Base-by-base conservation (phyloP, 2,888 invertebrate genomes). In the Acanthopleura granulata region DNA sequence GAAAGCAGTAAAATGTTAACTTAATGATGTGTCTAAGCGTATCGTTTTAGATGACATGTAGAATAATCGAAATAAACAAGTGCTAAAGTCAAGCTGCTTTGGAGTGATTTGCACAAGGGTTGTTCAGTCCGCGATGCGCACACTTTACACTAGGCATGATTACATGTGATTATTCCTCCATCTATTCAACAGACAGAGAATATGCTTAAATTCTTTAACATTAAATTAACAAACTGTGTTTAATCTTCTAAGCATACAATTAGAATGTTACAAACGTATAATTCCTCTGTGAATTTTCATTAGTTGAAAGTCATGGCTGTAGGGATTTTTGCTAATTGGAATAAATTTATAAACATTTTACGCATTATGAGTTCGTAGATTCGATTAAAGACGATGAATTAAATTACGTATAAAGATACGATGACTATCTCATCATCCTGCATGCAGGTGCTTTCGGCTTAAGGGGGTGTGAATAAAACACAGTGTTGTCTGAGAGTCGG, bases 321-420 rank as follows among this genome's bases (percentile, higher is more conserved):
- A 22, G 22, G 57, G n/a, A 57, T 57, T 57, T 57, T 12, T 12
- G 57, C 57, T 57, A 57, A 6, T 57, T 57, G 57, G n/a, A 57
- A 18, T 18, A n/a, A 57, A 22, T 57, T 57, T 16, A 66, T 27
- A 66, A 27, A 22, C 29, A 27, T 22, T 6, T 66, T 27, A 22
- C 66, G 66, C 66, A 16, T 66, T 27, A 27, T 6, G 66, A 27
- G 4, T 27, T 66, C 25, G 15, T 27, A 66, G 25, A 66, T 66
- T 66, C 66, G 66, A 66, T 66, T 66, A 27, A 66, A 27, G 25
- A 25, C 1, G 22, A 27, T 27, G 66, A 27, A 66, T 66, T 66
- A 66, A 66, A 66, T 66, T 66, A 66, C 27, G 29, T 66, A 40
- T 40, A 40, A 40, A 40, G 40, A 40, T 40, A 40, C 40, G 40